Conservation (phyloP, 1,140 invertebrate genomes). For the Pinna nobilis region DNA sequence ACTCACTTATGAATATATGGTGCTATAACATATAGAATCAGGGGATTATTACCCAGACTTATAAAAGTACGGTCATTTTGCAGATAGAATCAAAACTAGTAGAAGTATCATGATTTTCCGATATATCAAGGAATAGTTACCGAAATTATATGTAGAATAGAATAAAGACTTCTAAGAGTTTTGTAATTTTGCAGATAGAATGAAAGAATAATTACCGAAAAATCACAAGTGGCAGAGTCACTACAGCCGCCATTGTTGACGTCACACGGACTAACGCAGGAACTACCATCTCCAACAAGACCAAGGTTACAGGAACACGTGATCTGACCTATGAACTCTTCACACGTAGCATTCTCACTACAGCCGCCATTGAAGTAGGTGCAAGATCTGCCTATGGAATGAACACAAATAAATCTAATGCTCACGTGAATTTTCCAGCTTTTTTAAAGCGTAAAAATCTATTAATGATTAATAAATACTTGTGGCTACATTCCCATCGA, state of each 20-base stretch:
- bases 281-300: slow-evolving; percentile 48
- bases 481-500: background rate
- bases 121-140: no score
- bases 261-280: slow-evolving; percentile 50
- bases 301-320: slow-evolving; percentile 47
- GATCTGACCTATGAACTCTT: slow-evolving; percentile 5
- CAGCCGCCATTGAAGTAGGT: slow-evolving; percentile 54
- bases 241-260: slow-evolving; percentile 51
- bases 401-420: background rate
- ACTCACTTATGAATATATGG: no score
- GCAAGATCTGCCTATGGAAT: slow-evolving; percentile 40
- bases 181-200: no score
- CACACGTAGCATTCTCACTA: slow-evolving; percentile 49
- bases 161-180: no score
- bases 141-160: no score
- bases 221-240: slow-evolving; percentile 41
- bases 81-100: no score
- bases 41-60: no score
- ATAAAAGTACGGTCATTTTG: no score
- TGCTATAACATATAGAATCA: no score
- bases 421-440: background rate
- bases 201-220: no score
- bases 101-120: no score
- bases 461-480: background rate
- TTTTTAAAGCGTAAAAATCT: background rate